Evolutionary conservation across 2,797 vertebrate genomes (phyloP).

Genomic region (Meda fulgida): DNA sequence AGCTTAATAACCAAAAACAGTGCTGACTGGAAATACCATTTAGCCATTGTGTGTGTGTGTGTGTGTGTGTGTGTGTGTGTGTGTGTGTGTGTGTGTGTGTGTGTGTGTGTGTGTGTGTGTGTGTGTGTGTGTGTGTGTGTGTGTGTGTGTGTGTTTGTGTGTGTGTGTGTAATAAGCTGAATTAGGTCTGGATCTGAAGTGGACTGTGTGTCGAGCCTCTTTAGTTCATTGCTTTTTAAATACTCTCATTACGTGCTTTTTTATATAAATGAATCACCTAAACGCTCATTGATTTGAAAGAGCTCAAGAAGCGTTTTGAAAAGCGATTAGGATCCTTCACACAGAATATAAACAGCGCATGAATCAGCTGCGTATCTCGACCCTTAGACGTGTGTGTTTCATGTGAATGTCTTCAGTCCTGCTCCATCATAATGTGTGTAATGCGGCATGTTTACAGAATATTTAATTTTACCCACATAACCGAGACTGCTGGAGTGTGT

Average conservation of each 20-base stretch:
- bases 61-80: conserved; percentile 13
- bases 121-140: not conserved
- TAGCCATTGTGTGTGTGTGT: not conserved
- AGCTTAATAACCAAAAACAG: not conserved
- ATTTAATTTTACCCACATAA: not conserved
- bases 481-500: not conserved
- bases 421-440: not conserved
- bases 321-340: not conserved
- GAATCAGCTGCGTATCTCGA: not conserved
- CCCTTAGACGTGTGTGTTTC: not conserved
- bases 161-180: conserved; percentile 17
- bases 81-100: conserved; percentile 15
- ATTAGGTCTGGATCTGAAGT: conserved; percentile 3
- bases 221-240: conserved; percentile 27
- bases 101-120: not conserved
- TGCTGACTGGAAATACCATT: not conserved
- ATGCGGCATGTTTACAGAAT: not conserved
- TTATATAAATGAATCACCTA: conserved; percentile 9
- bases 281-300: not conserved
- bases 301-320: conserved; percentile 5
- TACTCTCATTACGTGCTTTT: conserved; percentile 40
- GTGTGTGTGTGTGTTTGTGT: not conserved
- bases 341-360: not conserved
- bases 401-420: not conserved
- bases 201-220: not conserved